Evolutionary conservation across 2,888 invertebrate genomes (phyloP), one percentile per base, ranked within the genome.

Genomic region (Dynastes hyllus): DNA sequence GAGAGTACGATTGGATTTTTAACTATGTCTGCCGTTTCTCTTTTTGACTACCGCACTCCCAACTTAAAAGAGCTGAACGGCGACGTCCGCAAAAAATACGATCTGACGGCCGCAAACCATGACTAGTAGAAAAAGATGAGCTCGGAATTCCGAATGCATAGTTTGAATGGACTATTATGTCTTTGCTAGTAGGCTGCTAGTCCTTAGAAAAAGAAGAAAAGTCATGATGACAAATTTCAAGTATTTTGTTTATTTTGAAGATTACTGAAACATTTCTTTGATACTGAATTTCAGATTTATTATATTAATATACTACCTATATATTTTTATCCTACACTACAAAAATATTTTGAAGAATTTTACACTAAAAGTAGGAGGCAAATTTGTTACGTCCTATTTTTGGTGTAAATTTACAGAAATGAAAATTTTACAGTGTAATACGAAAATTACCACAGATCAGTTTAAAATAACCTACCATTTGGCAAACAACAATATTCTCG

Each of bases 1-100:
- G 76, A 70, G 81, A 80, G 81, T 81, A 82, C 81, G 81, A 83
- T 82, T 78, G 83, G 81, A 81, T 81, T 79, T 79, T 77, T 77
- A 77, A 77, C 70, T 77, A 77, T 77, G 70, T 77, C 77, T 69
- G 77, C 40, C 70, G 50, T 45, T 69, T 76, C 76, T 70, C 53
- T 70, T 70, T 70, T 70, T 53, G 53, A 70, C 70, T 70, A 29
- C 51, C 70, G 32, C 53, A 53, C 32, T 53, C 29, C 32, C n/a
- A 22, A 27, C 67, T 70, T 51, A 53, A 70, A 70, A 70, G 70
- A 53, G 32, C 8, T 53, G 11, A 53, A 70, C 70, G 70, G 53
- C 70, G 29, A 37, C 70, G 29, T 70, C 53, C 70, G 27, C 32
- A 70, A 70, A 29, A 70, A 32, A 53, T 5, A 51, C 8, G 51